A percentile compares a stretch with the other conserved stretches of the same genome.
These are phyloP conservation scores for Boloria euphrosyne DNA, from an alignment of 2,888 invertebrate genomes.

Conservation along the genomic window DNA sequence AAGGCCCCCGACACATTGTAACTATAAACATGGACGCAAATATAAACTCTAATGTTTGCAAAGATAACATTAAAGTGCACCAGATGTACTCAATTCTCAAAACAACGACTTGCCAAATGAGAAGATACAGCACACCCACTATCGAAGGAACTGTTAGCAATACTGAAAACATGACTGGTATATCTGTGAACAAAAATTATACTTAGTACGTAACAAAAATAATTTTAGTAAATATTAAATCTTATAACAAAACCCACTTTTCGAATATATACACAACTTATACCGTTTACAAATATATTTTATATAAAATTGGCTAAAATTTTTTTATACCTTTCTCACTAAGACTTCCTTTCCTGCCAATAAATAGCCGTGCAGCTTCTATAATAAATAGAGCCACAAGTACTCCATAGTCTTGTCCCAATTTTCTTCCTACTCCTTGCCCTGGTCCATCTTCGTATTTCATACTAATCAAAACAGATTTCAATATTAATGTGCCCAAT, in stretches of 20 bases:
- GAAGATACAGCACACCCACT: constrained; percentile 91
- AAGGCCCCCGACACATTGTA: constrained; percentile 83
- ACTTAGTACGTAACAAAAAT: no score
- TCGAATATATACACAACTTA: no score
- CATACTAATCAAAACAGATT: constrained; percentile 84
- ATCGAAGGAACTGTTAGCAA: constrained; percentile 92
- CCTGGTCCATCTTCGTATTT: constrained; percentile 81
- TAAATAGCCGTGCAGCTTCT: constrained; percentile 90
- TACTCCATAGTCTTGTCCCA: constrained; percentile 90
- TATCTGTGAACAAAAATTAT: constrained; percentile 74
- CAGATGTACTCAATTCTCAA: constrained; percentile 94
- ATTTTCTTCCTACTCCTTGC: constrained; percentile 85
- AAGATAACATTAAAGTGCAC: constrained; percentile 91
- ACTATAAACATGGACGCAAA: constrained; percentile 90
- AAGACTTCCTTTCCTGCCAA: constrained; percentile 93
- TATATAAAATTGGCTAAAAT: not conserved
- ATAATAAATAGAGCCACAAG: constrained; percentile 88
- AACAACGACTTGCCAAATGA: constrained; percentile 93
- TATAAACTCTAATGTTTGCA: constrained; percentile 90
- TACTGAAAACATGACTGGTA: constrained; percentile 92
- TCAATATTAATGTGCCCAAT: constrained; percentile 89
- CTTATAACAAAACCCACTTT: no score
- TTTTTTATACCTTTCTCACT: constrained; percentile 85
- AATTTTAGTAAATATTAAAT: no score
- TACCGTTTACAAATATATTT: no score